Evolutionary conservation across 2,113 vertebrate species (phyloP).

Genomic region (Paramisgurnus dabryanus): DNA sequence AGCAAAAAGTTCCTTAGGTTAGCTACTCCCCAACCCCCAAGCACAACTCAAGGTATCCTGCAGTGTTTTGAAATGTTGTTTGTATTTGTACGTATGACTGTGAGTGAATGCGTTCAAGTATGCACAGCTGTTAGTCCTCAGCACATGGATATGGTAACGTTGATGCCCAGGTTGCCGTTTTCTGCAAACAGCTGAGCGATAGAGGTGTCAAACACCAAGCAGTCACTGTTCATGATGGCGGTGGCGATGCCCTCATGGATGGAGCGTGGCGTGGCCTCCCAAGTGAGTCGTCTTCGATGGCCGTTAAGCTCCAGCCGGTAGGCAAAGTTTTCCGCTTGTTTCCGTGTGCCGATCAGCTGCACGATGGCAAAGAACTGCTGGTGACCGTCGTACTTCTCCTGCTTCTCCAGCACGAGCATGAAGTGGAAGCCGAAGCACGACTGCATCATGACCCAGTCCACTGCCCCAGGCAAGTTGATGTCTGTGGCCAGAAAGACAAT

Average conservation of each 20-base stretch:
- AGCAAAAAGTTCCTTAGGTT: slow-evolving; percentile 40
- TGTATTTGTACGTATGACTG: slow-evolving; percentile 55
- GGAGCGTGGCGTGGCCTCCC: slow-evolving; percentile 97
- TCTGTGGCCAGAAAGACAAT: slow-evolving; percentile 98
- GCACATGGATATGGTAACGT: slow-evolving; percentile 99
- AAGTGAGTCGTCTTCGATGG: slow-evolving; percentile 97
- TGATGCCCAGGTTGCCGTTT: slow-evolving; percentile 99
- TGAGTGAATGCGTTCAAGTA: slow-evolving; percentile 41
- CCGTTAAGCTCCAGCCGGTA: slow-evolving; percentile 97
- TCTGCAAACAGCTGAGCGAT: slow-evolving; percentile 99
- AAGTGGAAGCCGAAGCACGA: slow-evolving; percentile 99
- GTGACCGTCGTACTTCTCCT: slow-evolving; percentile 98
- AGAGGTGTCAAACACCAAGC: slow-evolving; percentile 98
- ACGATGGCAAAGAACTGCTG: slow-evolving; percentile 99
- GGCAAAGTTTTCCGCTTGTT: slow-evolving; percentile 98
- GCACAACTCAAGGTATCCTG: slow-evolving; percentile 50
- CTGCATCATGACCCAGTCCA: slow-evolving; percentile 99
- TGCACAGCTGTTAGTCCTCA: slow-evolving; percentile 72
- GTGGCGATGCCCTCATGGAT: slow-evolving; percentile 99
- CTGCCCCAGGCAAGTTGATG: slow-evolving; percentile 97
- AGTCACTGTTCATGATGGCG: slow-evolving; percentile 99
- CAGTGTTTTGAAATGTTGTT: slow-evolving; percentile 61
- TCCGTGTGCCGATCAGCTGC: slow-evolving; percentile 97
- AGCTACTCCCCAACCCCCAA: slow-evolving; percentile 18
- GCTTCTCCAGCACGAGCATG: slow-evolving; percentile 98